Evolutionary conservation across 2,888 invertebrate genomes (phyloP).

Genomic region (Gibbula magus): DNA sequence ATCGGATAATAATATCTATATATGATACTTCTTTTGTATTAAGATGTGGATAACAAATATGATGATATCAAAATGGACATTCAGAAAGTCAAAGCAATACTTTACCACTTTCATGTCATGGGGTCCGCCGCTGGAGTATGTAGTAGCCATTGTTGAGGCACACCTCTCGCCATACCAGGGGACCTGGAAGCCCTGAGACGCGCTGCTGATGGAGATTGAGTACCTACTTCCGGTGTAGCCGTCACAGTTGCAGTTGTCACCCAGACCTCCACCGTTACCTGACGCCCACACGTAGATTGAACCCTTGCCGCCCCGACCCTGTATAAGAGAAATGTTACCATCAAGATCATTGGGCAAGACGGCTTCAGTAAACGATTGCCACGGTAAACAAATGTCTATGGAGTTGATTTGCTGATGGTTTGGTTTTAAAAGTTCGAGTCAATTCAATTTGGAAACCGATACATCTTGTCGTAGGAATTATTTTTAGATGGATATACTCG

Average conservation of each 20-base stretch:
- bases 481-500: too few species aligned
- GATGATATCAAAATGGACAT: background rate
- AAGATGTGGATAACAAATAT: background rate
- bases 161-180: conserved; percentile 96
- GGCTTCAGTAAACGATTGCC: too few species aligned
- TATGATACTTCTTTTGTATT: too few species aligned
- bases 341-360: too few species aligned
- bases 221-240: conserved; percentile 90
- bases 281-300: conserved; percentile 94
- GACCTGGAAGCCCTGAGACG: conserved; percentile 82
- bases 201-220: conserved; percentile 91
- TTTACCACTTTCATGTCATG: conserved; percentile 91
- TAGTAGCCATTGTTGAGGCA: conserved; percentile 89
- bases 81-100: conserved; percentile 42
- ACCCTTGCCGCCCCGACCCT: conserved; percentile 86
- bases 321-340: background rate
- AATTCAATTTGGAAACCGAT: too few species aligned
- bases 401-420: too few species aligned
- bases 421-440: background rate
- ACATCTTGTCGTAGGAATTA: too few species aligned
- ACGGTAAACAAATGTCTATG: too few species aligned
- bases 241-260: conserved; percentile 94
- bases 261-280: conserved; percentile 89
- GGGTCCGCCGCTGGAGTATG: conserved; percentile 91
- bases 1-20: too few species aligned